Conservation (phyloP, 2,113 vertebrate species). For the Aldabrachelys gigantea region DNA sequence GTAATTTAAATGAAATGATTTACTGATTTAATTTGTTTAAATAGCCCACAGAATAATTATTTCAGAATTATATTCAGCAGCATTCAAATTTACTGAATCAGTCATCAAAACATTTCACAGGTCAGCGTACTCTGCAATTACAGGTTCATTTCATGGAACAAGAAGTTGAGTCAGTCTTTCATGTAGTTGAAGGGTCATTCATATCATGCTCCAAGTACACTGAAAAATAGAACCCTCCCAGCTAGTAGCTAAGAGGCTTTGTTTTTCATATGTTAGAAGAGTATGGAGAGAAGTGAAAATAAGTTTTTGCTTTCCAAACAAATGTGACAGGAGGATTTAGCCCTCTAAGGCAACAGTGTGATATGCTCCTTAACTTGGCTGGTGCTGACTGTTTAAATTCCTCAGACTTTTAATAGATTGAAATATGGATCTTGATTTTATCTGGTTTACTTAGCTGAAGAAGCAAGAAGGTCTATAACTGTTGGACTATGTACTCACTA, state of each 20-base stretch:
- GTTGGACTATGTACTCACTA: background rate
- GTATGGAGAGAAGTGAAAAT: fast-evolving
- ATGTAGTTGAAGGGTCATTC: background rate
- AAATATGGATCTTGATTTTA: background rate
- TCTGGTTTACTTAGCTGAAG: background rate
- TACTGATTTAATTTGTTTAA: background rate
- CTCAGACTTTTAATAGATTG: background rate
- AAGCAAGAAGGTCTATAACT: background rate
- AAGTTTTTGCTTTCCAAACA: background rate
- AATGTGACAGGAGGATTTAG: background rate
- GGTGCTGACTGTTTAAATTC: background rate
- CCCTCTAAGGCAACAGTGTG: fast-evolving
- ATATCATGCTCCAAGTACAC: fast-evolving
- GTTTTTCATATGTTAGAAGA: background rate
- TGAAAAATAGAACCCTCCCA: background rate
- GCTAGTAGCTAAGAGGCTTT: fast-evolving
- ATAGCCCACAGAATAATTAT: background rate
- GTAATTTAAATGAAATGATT: background rate
- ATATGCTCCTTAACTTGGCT: background rate
- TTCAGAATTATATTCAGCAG: background rate
- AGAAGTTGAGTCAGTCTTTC: background rate
- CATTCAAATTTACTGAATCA: background rate
- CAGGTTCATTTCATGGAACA: background rate
- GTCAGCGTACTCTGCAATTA: background rate
- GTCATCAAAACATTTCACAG: background rate